phyloP scores from a whole-genome alignment of 2,797 vertebrate species.

The Pipistrellus pipistrellus region DNA sequence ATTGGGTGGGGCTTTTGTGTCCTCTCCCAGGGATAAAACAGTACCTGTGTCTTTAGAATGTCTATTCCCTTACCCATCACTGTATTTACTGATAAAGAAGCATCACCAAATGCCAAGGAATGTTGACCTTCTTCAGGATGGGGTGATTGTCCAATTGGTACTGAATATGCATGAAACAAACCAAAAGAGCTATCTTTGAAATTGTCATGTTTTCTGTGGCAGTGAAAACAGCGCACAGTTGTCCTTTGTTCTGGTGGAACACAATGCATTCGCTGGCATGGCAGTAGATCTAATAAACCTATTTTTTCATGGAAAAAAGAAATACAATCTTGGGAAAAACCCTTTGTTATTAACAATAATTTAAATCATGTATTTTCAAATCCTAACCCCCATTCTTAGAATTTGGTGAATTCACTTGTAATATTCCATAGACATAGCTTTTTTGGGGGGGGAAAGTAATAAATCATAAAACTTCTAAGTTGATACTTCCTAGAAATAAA shows the following conservation, averaged over 20 bases:
- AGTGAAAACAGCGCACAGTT: conserved; percentile 40
- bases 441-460: background rate
- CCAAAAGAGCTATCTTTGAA: conserved; percentile 48
- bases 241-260: conserved; percentile 38
- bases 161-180: background rate
- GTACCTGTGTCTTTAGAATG: background rate
- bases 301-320: conserved; percentile 66
- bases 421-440: background rate
- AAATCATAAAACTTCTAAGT: background rate
- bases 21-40: background rate
- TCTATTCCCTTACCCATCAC: background rate
- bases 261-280: background rate
- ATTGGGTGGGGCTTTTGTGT: background rate
- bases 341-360: conserved; percentile 14
- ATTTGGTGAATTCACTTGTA: conserved; percentile 10
- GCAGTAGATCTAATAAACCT: conserved; percentile 40
- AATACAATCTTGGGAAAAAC: background rate
- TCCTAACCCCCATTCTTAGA: background rate
- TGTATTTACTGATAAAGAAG: background rate
- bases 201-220: conserved; percentile 45
- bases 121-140: background rate
- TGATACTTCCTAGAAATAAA: background rate
- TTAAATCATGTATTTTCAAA: conserved; percentile 55
- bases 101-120: background rate
- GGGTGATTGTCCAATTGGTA: background rate